A percentile compares a stretch with the other conserved stretches of the same genome.
Evolutionary conservation across 2,888 invertebrate genomes (phyloP).

Genomic region (Tuberolachnus salignus): DNA sequence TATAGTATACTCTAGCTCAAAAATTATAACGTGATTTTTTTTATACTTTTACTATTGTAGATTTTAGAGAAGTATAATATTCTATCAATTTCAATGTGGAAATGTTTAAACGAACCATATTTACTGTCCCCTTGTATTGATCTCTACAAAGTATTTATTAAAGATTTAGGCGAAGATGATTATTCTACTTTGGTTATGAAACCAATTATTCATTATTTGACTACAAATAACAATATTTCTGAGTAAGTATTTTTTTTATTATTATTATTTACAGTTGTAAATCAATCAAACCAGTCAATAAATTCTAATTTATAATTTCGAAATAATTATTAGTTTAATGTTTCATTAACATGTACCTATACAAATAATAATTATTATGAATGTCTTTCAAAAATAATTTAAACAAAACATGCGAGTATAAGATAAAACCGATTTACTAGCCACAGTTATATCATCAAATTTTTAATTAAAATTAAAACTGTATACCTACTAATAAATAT

Average conservation of each 20-base stretch:
- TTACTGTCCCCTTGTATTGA: slow-evolving; percentile 41
- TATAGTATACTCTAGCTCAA: neutral
- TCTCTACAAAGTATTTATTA: slow-evolving; percentile 37
- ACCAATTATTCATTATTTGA: slow-evolving; percentile 33
- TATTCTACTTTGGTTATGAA: slow-evolving; percentile 28
- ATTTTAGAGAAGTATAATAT: slow-evolving; percentile 36
- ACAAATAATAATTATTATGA: too few relatives aligned
- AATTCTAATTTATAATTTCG: too few relatives aligned
- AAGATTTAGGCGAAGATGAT: slow-evolving; percentile 41
- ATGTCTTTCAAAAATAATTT: too few relatives aligned
- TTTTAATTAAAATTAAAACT: too few relatives aligned
- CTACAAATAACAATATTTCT: slow-evolving; percentile 20
- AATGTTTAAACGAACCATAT: slow-evolving; percentile 49
- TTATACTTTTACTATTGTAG: slow-evolving; percentile 23
- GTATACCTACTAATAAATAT: too few relatives aligned
- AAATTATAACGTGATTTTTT: neutral
- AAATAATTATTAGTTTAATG: too few relatives aligned
- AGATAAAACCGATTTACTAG: too few relatives aligned
- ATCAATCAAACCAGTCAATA: too few relatives aligned
- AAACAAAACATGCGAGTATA: too few relatives aligned
- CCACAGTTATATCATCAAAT: too few relatives aligned
- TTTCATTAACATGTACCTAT: too few relatives aligned
- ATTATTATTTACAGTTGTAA: too few relatives aligned
- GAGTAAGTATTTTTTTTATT: slow-evolving; percentile 35
- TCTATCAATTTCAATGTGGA: slow-evolving; percentile 48